Percentiles rank a stretch among this genome's conserved stretches.
phyloP scores from a whole-genome alignment of 2,797 vertebrate species.

The Chloroceryle inda region DNA sequence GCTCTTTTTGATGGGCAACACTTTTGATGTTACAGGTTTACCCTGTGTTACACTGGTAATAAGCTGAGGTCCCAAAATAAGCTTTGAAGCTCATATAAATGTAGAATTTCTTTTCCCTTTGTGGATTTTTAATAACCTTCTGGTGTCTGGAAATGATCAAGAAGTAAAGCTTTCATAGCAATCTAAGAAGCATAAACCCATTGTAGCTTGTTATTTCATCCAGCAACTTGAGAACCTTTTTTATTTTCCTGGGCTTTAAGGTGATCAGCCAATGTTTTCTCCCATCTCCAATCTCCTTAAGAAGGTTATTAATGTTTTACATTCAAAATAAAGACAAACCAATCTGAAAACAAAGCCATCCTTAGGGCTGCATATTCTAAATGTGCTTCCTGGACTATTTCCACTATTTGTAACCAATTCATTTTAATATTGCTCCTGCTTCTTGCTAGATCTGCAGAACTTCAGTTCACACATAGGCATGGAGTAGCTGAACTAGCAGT shows the following conservation, averaged over 20 bases:
- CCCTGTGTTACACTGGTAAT: not conserved
- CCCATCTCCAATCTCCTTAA: slow-evolving; percentile 14
- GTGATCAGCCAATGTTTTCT: slow-evolving; percentile 51
- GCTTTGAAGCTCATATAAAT: slow-evolving; percentile 43
- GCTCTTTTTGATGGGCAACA: not conserved
- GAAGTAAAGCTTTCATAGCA: slow-evolving; percentile 62
- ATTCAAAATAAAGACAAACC: slow-evolving; percentile 61
- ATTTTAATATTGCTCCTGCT: slow-evolving; percentile 29
- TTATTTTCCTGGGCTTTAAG: slow-evolving; percentile 56
- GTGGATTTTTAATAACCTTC: slow-evolving; percentile 59
- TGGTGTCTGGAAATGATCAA: slow-evolving; percentile 68
- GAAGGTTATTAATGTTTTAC: slow-evolving; percentile 43
- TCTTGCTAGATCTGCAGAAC: slow-evolving; percentile 44
- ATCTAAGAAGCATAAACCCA: slow-evolving; percentile 50
- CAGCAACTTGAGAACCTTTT: slow-evolving; percentile 54
- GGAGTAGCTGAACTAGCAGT: slow-evolving; percentile 2
- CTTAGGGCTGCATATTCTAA: slow-evolving; percentile 8
- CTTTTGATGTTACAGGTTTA: not conserved
- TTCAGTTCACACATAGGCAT: slow-evolving; percentile 10
- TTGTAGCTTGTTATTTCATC: slow-evolving; percentile 69
- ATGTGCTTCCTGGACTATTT: slow-evolving; percentile 32
- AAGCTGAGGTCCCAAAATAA: slow-evolving; percentile 17
- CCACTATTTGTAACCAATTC: slow-evolving; percentile 48
- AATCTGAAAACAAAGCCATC: slow-evolving; percentile 38
- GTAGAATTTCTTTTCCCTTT: slow-evolving; percentile 46